Evolutionary conservation across 2,113 vertebrate genomes (phyloP), one percentile per base, ranked within the genome.

Genomic region (Orycteropus afer): DNA sequence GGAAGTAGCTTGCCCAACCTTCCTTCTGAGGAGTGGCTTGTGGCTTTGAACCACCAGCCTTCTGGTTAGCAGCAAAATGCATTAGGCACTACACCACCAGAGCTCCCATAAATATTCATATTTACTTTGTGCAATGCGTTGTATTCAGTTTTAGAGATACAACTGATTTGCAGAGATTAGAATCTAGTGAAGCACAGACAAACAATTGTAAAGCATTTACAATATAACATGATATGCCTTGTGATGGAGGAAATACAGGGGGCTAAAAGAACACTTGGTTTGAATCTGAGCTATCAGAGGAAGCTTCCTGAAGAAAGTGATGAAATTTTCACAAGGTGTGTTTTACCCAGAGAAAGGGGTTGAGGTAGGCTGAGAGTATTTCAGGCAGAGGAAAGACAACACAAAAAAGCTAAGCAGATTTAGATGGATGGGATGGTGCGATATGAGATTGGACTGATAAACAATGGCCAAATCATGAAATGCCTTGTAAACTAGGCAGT

Each of bases 191-290:
- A 47, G 81, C 29, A 59, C 2, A n/a, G 51, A 80, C n/a, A 76
- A 90, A 53, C 73, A 89, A 51, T 10, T 57, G 82, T 89, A 95
- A 95, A 23, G 9, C 20, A 78, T 78, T 95, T 93, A 59, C 20
- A 57, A 51, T 71, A 57, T 49, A 61, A 73, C 15, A 67, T 42
- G 65, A 49, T 84, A 40, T 69, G 29, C 23, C 59, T 77, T 78
- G 65, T 17, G 40, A 45, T 55, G 49, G 27, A 95, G 65, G 71
- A 91, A 65, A 74, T 25, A 81, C 0, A 23, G 23, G n/a, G 34
- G 51, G 23, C 76, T 80, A 83, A 55, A 65, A 51, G 29, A 92
- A 79, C 5, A 47, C 15, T 77, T 67, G n/a, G 67, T 57, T 87
- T 84, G 86, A 82, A 55, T 85, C 14, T 86, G 65, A 82, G 18